These are phyloP conservation scores for Odontesthes bonariensis DNA, from an alignment of 2,113 vertebrate genomes.

Conservation along the genomic window DNA sequence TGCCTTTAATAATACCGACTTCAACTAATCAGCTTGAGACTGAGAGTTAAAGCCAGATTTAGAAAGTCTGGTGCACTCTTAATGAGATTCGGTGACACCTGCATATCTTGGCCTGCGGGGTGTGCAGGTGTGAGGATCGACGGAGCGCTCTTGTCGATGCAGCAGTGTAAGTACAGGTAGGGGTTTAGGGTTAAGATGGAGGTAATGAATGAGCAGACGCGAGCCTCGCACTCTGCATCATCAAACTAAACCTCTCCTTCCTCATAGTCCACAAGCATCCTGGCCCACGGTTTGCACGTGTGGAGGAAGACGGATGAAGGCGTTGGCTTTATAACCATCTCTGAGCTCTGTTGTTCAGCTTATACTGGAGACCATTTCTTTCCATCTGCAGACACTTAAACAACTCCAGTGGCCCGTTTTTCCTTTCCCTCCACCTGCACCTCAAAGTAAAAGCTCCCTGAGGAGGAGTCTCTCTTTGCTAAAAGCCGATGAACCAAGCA, in stretches of 20 bases:
- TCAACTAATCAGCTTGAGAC: slow-evolving; percentile 5
- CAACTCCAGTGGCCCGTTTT: neutral
- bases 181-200: neutral
- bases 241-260: neutral
- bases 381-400: neutral
- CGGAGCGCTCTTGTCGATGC: neutral
- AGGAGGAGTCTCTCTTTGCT: neutral
- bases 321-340: neutral
- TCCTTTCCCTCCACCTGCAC: neutral
- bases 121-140: neutral
- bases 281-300: neutral
- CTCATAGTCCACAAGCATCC: neutral
- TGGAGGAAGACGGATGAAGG: neutral
- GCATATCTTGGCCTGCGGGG: neutral
- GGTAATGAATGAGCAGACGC: neutral
- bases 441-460: slow-evolving; percentile 10
- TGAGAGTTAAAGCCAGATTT: neutral
- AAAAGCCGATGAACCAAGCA: neutral
- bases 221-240: neutral
- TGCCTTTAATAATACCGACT: neutral
- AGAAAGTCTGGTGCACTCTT: neutral
- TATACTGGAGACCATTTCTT: neutral
- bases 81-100: slow-evolving; percentile 2
- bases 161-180: neutral
- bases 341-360: neutral